Conservation (phyloP, 2,113 vertebrate genomes). For the Ceuthmochares aereus region DNA sequence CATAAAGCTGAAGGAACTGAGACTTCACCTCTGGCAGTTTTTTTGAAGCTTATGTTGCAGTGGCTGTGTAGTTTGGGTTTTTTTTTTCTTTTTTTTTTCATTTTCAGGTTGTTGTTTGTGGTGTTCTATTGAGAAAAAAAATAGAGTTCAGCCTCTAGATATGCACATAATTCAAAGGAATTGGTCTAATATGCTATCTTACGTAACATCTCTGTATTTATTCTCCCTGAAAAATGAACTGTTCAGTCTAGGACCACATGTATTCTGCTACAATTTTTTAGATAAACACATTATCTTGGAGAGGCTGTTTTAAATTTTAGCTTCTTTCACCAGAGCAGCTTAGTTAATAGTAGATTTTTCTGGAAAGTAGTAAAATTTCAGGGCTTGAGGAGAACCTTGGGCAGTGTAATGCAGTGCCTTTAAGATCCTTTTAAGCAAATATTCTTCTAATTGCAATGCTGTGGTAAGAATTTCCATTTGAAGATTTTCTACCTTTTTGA, state of each 20-base stretch:
- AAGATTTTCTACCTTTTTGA: neutral
- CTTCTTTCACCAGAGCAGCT: neutral
- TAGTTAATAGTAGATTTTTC: slow-evolving; percentile 8
- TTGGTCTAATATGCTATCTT: slow-evolving; percentile 29
- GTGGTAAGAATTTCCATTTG: neutral
- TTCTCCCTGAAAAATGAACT: slow-evolving; percentile 28
- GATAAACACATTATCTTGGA: neutral
- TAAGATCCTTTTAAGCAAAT: neutral
- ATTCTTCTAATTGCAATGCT: neutral
- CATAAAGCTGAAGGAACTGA: slow-evolving; percentile 48
- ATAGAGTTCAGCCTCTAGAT: neutral
- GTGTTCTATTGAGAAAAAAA: neutral
- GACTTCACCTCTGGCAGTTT: slow-evolving; percentile 48
- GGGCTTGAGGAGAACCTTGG: neutral
- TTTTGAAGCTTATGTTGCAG: slow-evolving; percentile 50
- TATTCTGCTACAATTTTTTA: neutral
- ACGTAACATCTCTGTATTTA: slow-evolving; percentile 27
- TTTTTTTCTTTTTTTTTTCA: neutral
- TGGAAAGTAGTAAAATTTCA: neutral
- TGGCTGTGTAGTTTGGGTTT: neutral
- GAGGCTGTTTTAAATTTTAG: neutral
- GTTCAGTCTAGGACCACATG: neutral
- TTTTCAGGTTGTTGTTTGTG: slow-evolving; percentile 43
- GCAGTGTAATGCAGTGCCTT: neutral
- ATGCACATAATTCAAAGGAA: neutral